A percentile compares a stretch with the other conserved stretches of the same genome.
phyloP scores from a whole-genome alignment of 2,888 invertebrate genomes.

The Biston betularia region DNA sequence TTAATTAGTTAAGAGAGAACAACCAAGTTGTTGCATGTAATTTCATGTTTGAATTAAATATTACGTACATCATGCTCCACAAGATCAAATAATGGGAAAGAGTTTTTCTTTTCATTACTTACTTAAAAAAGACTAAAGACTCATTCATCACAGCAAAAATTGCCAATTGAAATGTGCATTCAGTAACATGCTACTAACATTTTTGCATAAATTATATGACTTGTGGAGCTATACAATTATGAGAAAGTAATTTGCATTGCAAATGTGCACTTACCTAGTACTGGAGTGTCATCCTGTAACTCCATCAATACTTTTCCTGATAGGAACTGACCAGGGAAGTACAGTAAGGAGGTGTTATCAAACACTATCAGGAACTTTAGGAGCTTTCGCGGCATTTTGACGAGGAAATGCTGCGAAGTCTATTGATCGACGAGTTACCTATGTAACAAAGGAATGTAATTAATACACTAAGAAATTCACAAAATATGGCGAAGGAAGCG shows the following conservation, averaged over 20 bases:
- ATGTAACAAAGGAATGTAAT: slow-evolving; percentile 15
- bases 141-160: background rate
- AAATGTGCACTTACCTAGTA: slow-evolving; percentile 88
- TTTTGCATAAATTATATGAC: slow-evolving; percentile 22
- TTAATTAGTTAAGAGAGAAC: no score
- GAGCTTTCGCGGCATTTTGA: slow-evolving; percentile 93
- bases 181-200: slow-evolving; percentile 19
- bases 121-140: background rate
- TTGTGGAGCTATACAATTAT: slow-evolving; percentile 18
- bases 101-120: background rate
- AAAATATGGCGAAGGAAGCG: slow-evolving; percentile 20
- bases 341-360: slow-evolving; percentile 96
- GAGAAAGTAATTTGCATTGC: slow-evolving; percentile 23
- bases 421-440: slow-evolving; percentile 16
- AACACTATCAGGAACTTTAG: slow-evolving; percentile 97
- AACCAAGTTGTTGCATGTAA: no score
- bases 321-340: slow-evolving; percentile 97
- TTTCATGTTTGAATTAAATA: background rate
- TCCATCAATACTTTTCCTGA: slow-evolving; percentile 97
- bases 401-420: slow-evolving; percentile 24
- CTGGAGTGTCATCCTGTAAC: slow-evolving; percentile 96
- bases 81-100: background rate
- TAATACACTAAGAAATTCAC: slow-evolving; percentile 7
- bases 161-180: slow-evolving; percentile 24
- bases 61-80: background rate